These are phyloP conservation scores for Cirrhinus mrigala DNA, from an alignment of 2,797 vertebrate species.

Conservation along the genomic window DNA sequence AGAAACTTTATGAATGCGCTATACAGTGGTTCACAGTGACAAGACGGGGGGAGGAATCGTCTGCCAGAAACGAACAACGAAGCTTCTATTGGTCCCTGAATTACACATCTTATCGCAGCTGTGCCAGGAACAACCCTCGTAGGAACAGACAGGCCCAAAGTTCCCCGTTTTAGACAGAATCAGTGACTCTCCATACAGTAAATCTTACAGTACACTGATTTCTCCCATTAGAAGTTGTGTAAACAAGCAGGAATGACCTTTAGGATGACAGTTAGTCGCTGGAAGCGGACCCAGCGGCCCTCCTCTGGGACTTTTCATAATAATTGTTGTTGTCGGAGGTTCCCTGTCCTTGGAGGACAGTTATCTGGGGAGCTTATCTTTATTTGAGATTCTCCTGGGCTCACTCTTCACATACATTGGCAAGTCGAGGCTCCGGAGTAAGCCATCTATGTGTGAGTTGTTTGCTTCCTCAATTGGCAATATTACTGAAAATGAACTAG, in stretches of 20 bases:
- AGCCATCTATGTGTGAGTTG: neutral
- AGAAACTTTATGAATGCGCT: slow-evolving; percentile 20
- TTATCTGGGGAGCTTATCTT: slow-evolving; percentile 15
- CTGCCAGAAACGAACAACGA: slow-evolving; percentile 44
- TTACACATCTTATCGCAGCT: slow-evolving; percentile 46
- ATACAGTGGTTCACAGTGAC: slow-evolving; percentile 57
- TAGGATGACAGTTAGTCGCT: slow-evolving; percentile 11
- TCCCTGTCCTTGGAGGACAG: slow-evolving; percentile 5
- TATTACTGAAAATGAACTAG: neutral
- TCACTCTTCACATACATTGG: slow-evolving; percentile 1
- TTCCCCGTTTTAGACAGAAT: neutral
- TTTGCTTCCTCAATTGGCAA: slow-evolving; percentile 33
- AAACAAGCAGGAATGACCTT: slow-evolving; percentile 44
- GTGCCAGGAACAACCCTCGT: slow-evolving; percentile 17
- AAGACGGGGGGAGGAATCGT: slow-evolving; percentile 20
- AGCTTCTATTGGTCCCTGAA: slow-evolving; percentile 62
- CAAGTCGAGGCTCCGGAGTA: neutral
- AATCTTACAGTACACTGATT: slow-evolving; percentile 35
- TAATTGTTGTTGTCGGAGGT: slow-evolving; percentile 14
- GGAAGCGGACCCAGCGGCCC: slow-evolving; percentile 7
- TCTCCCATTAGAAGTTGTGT: slow-evolving; percentile 22
- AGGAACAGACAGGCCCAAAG: slow-evolving; percentile 17
- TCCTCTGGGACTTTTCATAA: neutral
- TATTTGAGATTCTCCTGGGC: slow-evolving; percentile 8
- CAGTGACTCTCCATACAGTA: slow-evolving; percentile 38